These are phyloP conservation scores for Petrocephalus sullivani DNA, from an alignment of 2,797 vertebrate species.

Conservation along the genomic window DNA sequence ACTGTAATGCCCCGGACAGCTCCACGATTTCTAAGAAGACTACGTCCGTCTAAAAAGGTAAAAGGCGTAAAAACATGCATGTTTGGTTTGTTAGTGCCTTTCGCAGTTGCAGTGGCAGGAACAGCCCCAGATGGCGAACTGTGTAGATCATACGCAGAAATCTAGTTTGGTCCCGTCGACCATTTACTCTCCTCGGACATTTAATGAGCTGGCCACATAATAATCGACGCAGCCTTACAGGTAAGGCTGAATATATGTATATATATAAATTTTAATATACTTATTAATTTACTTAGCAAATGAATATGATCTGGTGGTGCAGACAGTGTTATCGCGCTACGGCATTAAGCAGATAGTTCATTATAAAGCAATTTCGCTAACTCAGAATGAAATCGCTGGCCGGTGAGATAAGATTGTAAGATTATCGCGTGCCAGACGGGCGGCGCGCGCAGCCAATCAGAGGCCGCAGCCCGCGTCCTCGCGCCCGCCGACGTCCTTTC, in stretches of 20 bases:
- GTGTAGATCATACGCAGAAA: background rate
- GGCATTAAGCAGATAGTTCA: background rate
- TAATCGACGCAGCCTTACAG: background rate
- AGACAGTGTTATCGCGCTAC: background rate
- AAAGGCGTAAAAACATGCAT: constrained; percentile 50
- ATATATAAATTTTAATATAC: background rate
- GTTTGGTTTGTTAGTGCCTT: background rate
- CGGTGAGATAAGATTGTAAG: constrained; percentile 1
- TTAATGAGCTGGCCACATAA: background rate
- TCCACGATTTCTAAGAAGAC: constrained; percentile 25
- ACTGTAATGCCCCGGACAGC: constrained; percentile 41
- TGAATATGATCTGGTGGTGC: background rate
- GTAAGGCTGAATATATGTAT: background rate
- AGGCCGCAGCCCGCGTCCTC: background rate
- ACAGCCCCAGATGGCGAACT: background rate
- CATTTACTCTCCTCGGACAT: background rate
- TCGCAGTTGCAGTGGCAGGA: background rate
- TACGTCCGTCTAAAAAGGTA: constrained; percentile 28
- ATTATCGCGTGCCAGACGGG: background rate
- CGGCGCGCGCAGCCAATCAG: background rate
- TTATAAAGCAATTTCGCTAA: background rate
- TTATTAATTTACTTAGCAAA: background rate
- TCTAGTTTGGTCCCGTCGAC: background rate
- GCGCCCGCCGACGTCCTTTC: background rate
- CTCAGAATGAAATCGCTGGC: background rate